phyloP scores from a whole-genome alignment of 2,113 vertebrate genomes.

The Corythaixoides concolor region DNA sequence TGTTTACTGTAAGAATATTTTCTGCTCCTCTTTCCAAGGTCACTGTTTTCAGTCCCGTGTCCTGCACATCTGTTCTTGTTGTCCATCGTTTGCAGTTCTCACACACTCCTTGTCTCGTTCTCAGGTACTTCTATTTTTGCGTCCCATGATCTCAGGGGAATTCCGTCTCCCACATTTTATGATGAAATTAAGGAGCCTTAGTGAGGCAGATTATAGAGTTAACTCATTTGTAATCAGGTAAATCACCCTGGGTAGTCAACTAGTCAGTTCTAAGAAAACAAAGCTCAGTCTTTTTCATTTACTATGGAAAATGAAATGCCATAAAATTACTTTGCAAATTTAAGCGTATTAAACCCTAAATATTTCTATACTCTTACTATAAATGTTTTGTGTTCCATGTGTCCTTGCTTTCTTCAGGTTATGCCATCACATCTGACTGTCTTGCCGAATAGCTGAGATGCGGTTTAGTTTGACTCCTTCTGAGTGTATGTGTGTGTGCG shows the following conservation, averaged over 20 bases:
- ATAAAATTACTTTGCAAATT: not conserved
- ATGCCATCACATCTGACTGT: not conserved
- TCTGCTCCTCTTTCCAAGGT: too few relatives aligned
- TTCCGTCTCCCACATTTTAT: not conserved
- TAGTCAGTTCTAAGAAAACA: not conserved
- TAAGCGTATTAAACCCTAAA: not conserved
- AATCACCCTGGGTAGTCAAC: not conserved
- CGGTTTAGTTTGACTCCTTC: not conserved
- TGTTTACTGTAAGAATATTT: too few relatives aligned
- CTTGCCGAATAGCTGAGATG: not conserved
- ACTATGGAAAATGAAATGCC: not conserved
- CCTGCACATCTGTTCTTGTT: too few relatives aligned
- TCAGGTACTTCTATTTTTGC: too few relatives aligned
- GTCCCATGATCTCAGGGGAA: too few relatives aligned
- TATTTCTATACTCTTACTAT: not conserved
- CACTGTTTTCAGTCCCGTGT: too few relatives aligned
- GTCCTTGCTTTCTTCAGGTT: not conserved
- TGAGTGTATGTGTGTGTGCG: accelerated
- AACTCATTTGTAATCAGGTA: not conserved
- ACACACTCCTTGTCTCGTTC: too few relatives aligned
- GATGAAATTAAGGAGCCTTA: not conserved
- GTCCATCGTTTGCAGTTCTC: too few relatives aligned
- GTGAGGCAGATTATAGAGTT: not conserved
- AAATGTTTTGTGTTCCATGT: not conserved
- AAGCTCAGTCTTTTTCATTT: not conserved